Conservation (phyloP, 1,140 invertebrate species). For the Sycophila sp. region DNA sequence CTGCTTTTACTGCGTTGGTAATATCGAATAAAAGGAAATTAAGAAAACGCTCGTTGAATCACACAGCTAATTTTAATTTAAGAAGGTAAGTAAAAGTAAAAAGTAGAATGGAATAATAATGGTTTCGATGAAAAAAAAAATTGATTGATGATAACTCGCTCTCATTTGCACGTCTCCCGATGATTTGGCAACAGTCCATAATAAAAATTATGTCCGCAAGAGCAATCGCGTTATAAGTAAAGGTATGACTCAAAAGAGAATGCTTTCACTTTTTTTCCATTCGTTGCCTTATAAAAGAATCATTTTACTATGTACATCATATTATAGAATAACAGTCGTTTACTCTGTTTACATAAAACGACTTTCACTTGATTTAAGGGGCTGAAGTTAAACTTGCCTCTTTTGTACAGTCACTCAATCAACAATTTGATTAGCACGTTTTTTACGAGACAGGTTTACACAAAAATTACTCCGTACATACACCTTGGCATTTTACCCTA, state of each 20-base stretch:
- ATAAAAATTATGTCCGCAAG: constrained; percentile 24
- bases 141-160: constrained; percentile 27
- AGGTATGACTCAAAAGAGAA: constrained; percentile 19
- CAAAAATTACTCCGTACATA: too few relatives aligned
- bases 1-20: background rate
- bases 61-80: background rate
- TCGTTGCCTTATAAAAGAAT: constrained; percentile 11
- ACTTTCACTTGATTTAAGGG: background rate
- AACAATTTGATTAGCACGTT: constrained; percentile 27
- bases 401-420: constrained; percentile 2
- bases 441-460: background rate
- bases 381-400: constrained; percentile 1
- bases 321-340: constrained; percentile 14
- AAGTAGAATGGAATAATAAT: background rate
- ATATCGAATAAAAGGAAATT: background rate
- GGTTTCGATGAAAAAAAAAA: constrained; percentile 15
- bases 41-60: constrained; percentile 14
- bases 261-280: background rate
- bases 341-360: background rate
- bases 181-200: constrained; percentile 35
- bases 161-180: constrained; percentile 35
- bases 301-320: constrained; percentile 24
- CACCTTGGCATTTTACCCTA: constrained; percentile 6
- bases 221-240: constrained; percentile 17
- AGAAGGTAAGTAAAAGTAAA: background rate